These are phyloP conservation scores for Heliconius hewitsoni DNA, from an alignment of 1,140 invertebrate genomes.

Conservation along the genomic window DNA sequence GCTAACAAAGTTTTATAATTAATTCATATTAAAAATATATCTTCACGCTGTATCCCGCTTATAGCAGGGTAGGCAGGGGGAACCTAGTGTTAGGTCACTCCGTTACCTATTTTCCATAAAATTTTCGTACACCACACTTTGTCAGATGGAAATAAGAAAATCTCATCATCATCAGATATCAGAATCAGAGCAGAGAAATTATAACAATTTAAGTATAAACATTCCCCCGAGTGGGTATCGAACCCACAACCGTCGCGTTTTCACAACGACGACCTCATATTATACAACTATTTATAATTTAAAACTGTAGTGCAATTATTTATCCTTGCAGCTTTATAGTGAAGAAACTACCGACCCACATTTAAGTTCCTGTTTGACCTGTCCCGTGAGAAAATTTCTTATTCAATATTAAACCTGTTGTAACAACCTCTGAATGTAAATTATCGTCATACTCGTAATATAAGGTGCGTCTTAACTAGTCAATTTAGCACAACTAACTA, in stretches of 20 bases:
- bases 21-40: neutral
- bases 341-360: constrained; percentile 7
- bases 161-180: no score
- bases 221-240: neutral
- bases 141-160: neutral
- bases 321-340: neutral
- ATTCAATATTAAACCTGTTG: constrained; percentile 12
- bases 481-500: neutral
- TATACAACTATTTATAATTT: neutral
- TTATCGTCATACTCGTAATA: neutral
- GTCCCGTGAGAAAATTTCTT: constrained; percentile 9
- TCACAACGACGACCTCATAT: neutral
- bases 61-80: neutral
- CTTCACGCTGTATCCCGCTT: neutral
- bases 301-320: neutral
- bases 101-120: neutral
- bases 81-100: neutral
- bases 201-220: neutral
- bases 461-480: neutral
- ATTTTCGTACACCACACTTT: neutral
- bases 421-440: constrained; percentile 2
- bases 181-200: no score
- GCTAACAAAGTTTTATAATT: constrained; percentile 3
- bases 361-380: constrained; percentile 12
- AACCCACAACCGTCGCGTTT: neutral